Evolutionary conservation across 1,140 invertebrate genomes (phyloP).

Genomic region (Trichogramma pretiosum): DNA sequence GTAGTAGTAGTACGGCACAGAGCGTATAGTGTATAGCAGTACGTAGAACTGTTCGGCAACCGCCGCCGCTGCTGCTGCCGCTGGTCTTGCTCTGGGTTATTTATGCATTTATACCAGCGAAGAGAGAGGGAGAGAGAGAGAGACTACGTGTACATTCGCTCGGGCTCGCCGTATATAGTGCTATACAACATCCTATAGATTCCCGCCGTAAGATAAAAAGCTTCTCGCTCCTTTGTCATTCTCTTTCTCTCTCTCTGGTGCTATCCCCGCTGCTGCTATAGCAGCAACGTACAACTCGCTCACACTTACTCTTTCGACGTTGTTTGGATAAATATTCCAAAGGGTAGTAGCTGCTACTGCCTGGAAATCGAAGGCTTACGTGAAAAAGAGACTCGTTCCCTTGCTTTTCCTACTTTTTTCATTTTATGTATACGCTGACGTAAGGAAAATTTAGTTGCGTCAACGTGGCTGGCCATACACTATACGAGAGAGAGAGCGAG

Average conservation of each 20-base stretch:
- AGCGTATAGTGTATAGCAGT: background rate
- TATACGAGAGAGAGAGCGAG: too few species aligned
- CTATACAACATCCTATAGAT: too few species aligned
- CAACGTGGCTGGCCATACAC: too few species aligned
- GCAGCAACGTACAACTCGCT: too few species aligned
- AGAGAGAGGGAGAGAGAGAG: background rate
- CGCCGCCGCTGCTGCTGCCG: too few species aligned
- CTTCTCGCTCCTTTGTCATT: conserved; percentile 5
- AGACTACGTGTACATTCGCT: background rate
- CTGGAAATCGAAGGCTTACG: too few species aligned
- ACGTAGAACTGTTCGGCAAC: too few species aligned
- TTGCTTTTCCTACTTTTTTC: too few species aligned
- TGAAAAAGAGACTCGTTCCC: background rate
- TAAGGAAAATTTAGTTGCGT: conserved; percentile 5
- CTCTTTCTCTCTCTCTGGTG: conserved; percentile 3
- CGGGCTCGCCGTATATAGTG: too few species aligned
- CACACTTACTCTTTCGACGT: background rate
- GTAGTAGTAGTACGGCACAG: background rate
- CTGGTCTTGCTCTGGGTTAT: conserved; percentile 16
- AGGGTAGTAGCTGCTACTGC: too few species aligned
- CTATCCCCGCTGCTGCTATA: too few species aligned
- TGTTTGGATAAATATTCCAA: conserved; percentile 12
- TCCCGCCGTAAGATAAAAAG: conserved; percentile 6
- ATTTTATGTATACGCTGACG: too few species aligned
- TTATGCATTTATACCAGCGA: conserved; percentile 23